Base-by-base conservation (phyloP, 2,797 vertebrate species). In the Anguilla obscura region DNA sequence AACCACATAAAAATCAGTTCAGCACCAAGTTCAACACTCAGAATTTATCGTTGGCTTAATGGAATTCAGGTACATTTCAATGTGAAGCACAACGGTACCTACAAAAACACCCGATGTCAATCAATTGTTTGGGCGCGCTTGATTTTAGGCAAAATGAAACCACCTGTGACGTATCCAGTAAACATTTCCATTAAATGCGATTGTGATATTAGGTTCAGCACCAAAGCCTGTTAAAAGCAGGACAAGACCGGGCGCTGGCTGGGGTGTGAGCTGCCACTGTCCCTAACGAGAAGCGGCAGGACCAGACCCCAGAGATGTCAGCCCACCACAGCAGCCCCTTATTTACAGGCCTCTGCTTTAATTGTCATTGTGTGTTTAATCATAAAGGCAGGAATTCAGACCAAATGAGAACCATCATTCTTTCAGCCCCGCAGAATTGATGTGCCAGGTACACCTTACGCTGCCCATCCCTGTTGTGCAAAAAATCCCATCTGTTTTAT, bases 401-500 rank as follows among this genome's bases (percentile, higher is more conserved):
- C 86, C 92, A 93, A 92, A 92, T 91, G 92, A 92, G 92, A 94
- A 93, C 94, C 94, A 95, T 95, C 91, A 94, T 93, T 95, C 96
- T 80, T 89, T 93, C 93, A 89, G 4, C 85, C 90, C n/a, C 86
- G n/a, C 18, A 93, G 90, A 95, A 96, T 96, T 96, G 95, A 96
- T 97, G 95, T 93, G 90, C 87, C 92, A 85, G 90, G 90, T 89
- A 79, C 60, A 66, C 91, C 84, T 92, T 90, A 93, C 89, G 87
- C 87, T 88, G 88, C 89, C 76, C 30, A 87, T 45, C 91, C 89
- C 56, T 89, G 82, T 90, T 90, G 91, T 88, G 90, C 94, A 93
- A 93, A 93, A 90, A 93, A 93, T 87, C 93, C 94, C 94, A 95
- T 96, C 94, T 92, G 93, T 96, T 96, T 96, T 96, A 96, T 95